phyloP scores from a whole-genome alignment of 2,113 vertebrate species.

The Xiphophorus couchianus region DNA sequence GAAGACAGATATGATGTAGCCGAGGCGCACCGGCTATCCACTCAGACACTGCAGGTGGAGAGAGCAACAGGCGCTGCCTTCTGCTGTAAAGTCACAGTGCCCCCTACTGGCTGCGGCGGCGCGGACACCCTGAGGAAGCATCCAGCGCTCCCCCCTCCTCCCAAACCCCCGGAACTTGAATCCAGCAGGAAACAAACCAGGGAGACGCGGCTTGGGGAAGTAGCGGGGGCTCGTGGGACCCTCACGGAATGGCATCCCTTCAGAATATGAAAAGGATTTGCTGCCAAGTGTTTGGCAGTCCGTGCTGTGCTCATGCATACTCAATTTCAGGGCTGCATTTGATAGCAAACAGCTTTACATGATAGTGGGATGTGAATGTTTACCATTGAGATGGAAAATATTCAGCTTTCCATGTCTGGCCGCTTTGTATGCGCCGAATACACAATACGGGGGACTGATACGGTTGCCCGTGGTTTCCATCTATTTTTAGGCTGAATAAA shows the following conservation, averaged over 20 bases:
- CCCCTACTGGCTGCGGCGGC: constrained; percentile 55
- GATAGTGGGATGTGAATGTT: constrained; percentile 67
- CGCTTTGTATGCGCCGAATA: constrained; percentile 38
- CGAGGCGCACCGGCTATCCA: constrained; percentile 36
- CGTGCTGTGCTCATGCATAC: constrained; percentile 67
- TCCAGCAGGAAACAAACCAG: constrained; percentile 53
- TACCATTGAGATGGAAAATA: constrained; percentile 64
- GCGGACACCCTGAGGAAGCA: constrained; percentile 11
- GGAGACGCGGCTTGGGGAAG: constrained; percentile 22
- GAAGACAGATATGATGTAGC: constrained; percentile 70
- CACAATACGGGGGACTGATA: constrained; percentile 2
- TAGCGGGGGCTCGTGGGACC: constrained; percentile 59
- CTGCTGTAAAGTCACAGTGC: constrained; percentile 74
- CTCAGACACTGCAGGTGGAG: constrained; percentile 59
- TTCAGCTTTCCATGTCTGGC: constrained; percentile 57
- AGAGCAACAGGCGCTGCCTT: constrained; percentile 62
- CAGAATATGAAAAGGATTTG: constrained; percentile 65
- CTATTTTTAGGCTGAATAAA: constrained; percentile 2
- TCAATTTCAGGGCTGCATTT: constrained; percentile 68
- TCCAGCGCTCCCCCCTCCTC: not conserved
- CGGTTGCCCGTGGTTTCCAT: not conserved
- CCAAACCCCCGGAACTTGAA: constrained; percentile 39
- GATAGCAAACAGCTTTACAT: constrained; percentile 72
- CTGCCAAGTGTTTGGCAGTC: constrained; percentile 67
- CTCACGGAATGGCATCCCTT: constrained; percentile 59